phyloP scores from a whole-genome alignment of 23 tunicate genomes.

The Corella eumyota region DNA sequence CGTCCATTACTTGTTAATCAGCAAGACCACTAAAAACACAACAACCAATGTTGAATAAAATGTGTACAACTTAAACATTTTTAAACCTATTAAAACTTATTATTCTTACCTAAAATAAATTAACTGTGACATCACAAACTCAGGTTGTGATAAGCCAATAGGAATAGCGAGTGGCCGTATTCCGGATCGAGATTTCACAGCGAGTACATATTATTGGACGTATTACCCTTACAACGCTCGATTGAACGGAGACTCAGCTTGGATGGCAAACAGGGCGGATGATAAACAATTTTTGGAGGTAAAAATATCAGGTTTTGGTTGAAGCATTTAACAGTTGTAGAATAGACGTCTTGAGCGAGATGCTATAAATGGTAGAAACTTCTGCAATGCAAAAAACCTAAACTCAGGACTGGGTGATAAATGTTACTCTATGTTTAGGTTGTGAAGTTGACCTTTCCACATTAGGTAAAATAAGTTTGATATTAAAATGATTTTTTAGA shows the following conservation, averaged over 20 bases:
- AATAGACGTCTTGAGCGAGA: background rate
- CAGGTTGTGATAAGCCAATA: background rate
- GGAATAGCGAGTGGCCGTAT: constrained; percentile 3
- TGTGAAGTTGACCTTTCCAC: background rate
- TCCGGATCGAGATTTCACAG: background rate
- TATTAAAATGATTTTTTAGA: background rate
- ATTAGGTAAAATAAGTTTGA: background rate
- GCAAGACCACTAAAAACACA: too few relatives aligned
- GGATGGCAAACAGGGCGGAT: constrained; percentile 1
- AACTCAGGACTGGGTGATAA: too few relatives aligned
- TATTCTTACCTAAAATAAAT: too few relatives aligned
- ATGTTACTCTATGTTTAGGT: too few relatives aligned
- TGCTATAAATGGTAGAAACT: background rate
- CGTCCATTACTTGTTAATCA: too few relatives aligned
- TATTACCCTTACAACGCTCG: background rate
- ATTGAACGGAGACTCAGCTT: constrained; percentile 1
- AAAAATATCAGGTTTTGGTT: background rate
- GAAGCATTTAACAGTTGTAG: background rate
- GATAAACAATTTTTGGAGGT: constrained; percentile 11
- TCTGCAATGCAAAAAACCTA: background rate
- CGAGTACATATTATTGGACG: constrained; percentile 2
- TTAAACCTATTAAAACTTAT: too few relatives aligned
- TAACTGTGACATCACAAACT: too few relatives aligned
- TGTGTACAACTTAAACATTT: too few relatives aligned
- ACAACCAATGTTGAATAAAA: too few relatives aligned